Evolutionary conservation across 2,888 invertebrate species (phyloP), one percentile per base, ranked within the genome.

Genomic region (Gymnocheta viridis): DNA sequence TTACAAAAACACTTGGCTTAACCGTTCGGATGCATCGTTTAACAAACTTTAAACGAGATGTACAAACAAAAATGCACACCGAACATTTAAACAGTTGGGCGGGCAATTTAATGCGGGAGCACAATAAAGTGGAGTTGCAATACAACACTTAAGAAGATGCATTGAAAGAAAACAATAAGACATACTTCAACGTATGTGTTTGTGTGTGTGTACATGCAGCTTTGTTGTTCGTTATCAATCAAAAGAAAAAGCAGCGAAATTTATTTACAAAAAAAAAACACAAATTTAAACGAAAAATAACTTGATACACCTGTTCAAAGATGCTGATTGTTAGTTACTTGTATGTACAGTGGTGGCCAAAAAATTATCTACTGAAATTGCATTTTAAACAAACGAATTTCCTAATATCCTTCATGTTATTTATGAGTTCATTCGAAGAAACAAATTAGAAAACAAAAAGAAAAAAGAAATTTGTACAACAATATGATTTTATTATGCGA

Each of bases 231-330:
- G 64, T 79, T 82, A 82, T 82, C 74, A 83, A 83, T 82, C 82
- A 76, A 83, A 70, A 29, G 12, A n/a, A 56, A 22, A 12, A 69
- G 27, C 29, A 41, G 56, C 29, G 17, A 66, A 38, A 70, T 24
- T 19, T 51, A 62, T 10, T 2, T n/a, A n/a, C n/a, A 47, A 6
- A 10, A 44, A 19, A 38, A 41, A 69, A 27, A 49, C 38, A 32
- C 9, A 73, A 7, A 35, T 35, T 44, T 17, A 44, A 14, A 5
- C 14, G 27, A 12, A 62, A 19, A 22, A 64, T 47, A 41, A 80
- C 66, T 72, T 54, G 76, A 67, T 77, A 83, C 83, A 83, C 76
- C 80, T 83, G 83, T 83, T 83, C 77, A 51, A 80, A 77, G 76
- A 70, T 66, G 76, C 66, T 77, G 54, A 49, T 74, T 67, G 47